A percentile compares a stretch with the other conserved stretches of the same genome.
phyloP scores from a whole-genome alignment of 1,140 invertebrate species.

The Leptinotarsa defecta region DNA sequence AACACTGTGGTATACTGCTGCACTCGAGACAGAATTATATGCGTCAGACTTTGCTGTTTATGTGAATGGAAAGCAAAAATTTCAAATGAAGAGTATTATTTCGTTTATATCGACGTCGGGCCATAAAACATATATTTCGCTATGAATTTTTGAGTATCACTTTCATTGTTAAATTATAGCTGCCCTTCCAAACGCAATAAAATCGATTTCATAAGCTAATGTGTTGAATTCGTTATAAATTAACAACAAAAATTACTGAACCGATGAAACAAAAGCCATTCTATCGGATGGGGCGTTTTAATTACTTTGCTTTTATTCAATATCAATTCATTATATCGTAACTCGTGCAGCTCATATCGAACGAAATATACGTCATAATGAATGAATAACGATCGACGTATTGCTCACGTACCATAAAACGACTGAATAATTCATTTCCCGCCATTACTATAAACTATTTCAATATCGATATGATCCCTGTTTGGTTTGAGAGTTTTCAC shows the following conservation, averaged over 20 bases:
- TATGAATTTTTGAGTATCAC: too few relatives aligned
- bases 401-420: constrained; percentile 7
- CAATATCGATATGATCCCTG: neutral
- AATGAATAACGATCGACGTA: neutral
- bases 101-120: too few relatives aligned
- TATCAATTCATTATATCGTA: constrained; percentile 3
- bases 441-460: neutral
- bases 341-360: neutral
- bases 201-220: neutral
- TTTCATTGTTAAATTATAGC: too few relatives aligned
- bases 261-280: neutral
- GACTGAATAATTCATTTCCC: constrained; percentile 2
- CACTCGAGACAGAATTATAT: too few relatives aligned
- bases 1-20: too few relatives aligned
- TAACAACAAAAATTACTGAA: neutral
- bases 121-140: too few relatives aligned
- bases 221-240: neutral
- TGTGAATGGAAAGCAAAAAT: too few relatives aligned
- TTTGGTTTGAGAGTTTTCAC: neutral
- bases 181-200: neutral
- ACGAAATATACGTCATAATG: constrained; percentile 8
- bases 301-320: neutral
- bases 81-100: too few relatives aligned
- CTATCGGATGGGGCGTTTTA: neutral
- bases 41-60: too few relatives aligned